phyloP scores from a whole-genome alignment of 2,888 invertebrate genomes.

The Petrolisthes cinctipes region DNA sequence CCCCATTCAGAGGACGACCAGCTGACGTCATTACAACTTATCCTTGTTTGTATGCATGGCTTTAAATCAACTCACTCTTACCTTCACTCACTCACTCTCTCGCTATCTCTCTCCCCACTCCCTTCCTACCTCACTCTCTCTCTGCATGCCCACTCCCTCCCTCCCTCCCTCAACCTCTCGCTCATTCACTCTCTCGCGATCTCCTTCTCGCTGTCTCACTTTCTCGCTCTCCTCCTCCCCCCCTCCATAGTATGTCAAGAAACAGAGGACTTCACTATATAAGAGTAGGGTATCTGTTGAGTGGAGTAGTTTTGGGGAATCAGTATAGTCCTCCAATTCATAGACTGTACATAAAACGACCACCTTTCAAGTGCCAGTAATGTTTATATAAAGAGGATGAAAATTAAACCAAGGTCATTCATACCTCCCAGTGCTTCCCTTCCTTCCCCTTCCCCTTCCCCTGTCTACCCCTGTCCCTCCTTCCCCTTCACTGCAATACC shows the following conservation, averaged over 20 bases:
- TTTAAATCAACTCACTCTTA: not conserved
- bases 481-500: not conserved
- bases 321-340: too few species aligned
- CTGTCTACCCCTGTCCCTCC: not conserved
- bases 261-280: too few species aligned
- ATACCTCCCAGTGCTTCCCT: not conserved
- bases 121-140: not conserved
- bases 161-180: not conserved
- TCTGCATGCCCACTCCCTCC: not conserved
- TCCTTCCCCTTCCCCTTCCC: not conserved
- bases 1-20: too few species aligned
- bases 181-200: not conserved
- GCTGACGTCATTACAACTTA: too few species aligned
- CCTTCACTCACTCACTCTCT: not conserved
- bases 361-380: too few species aligned
- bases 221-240: not conserved
- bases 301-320: too few species aligned
- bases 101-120: not conserved
- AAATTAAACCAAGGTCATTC: too few species aligned
- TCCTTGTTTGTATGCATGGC: not conserved
- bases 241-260: not conserved
- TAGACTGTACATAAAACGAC: too few species aligned
- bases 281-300: too few species aligned
- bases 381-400: too few species aligned
- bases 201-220: conserved; percentile 1